A percentile compares a stretch with the other conserved stretches of the same genome.
phyloP scores from a whole-genome alignment of 2,797 vertebrate species.

The Neosilurus hyrtlii region DNA sequence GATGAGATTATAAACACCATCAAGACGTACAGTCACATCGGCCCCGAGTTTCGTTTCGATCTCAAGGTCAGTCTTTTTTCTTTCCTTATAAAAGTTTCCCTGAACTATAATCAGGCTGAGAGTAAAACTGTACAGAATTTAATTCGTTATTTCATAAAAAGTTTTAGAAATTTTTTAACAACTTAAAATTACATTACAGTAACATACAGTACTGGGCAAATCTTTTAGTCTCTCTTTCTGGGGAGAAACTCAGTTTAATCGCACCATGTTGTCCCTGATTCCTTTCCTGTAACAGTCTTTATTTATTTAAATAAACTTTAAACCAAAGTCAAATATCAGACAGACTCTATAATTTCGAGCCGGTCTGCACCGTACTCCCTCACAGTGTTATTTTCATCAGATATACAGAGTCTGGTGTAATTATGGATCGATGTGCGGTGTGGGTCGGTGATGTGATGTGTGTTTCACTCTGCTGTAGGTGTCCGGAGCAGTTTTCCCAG shows the following conservation, averaged over 20 bases:
- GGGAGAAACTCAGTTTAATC: too few relatives aligned
- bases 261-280: too few relatives aligned
- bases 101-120: not conserved
- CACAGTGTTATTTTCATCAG: too few relatives aligned
- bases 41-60: slow-evolving; percentile 76
- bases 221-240: too few relatives aligned
- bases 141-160: not conserved
- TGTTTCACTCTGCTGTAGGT: slow-evolving; percentile 64
- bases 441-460: not conserved
- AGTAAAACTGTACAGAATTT: not conserved
- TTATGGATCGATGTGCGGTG: not conserved
- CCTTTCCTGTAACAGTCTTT: too few relatives aligned
- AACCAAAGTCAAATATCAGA: too few relatives aligned
- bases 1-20: slow-evolving; percentile 63
- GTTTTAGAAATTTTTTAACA: not conserved
- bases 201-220: too few relatives aligned
- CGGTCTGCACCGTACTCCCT: too few relatives aligned
- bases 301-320: too few relatives aligned
- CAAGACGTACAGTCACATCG: slow-evolving; percentile 76
- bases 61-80: slow-evolving; percentile 73
- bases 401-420: too few relatives aligned
- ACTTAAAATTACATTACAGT: not conserved
- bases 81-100: not conserved
- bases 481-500: slow-evolving; percentile 73
- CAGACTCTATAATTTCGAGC: too few relatives aligned